Percentiles rank a stretch among this genome's conserved stretches.
phyloP scores from a whole-genome alignment of 2,797 vertebrate genomes.

The Eleutherodactylus coqui region DNA sequence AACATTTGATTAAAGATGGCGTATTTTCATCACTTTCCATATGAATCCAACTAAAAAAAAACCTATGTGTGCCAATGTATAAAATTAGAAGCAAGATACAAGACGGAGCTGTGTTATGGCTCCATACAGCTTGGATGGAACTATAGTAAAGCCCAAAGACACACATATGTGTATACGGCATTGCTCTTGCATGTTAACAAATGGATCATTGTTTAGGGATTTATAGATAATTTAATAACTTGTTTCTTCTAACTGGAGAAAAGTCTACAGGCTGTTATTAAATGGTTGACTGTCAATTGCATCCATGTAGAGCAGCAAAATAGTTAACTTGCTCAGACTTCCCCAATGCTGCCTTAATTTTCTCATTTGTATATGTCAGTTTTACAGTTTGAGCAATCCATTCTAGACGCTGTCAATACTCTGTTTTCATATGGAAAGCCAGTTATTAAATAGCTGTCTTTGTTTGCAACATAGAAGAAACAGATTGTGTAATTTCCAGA shows the following conservation, averaged over 20 bases:
- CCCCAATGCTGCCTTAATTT: constrained; percentile 27
- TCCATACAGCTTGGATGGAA: no score
- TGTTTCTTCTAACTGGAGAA: neutral
- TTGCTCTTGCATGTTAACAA: neutral
- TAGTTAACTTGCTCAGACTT: constrained; percentile 1
- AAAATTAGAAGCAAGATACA: no score
- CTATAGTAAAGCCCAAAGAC: no score
- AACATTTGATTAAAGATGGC: no score
- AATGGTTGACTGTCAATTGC: neutral
- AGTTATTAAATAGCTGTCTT: constrained; percentile 48
- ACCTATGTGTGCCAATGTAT: no score
- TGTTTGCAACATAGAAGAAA: constrained; percentile 46
- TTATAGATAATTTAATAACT: constrained; percentile 14
- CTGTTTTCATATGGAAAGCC: constrained; percentile 13
- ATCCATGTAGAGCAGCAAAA: neutral
- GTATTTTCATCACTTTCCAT: no score
- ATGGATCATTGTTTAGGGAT: neutral
- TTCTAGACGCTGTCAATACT: constrained; percentile 30
- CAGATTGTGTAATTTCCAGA: constrained; percentile 55
- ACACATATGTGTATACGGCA: neutral
- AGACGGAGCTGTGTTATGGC: no score
- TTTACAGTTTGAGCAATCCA: constrained; percentile 24
- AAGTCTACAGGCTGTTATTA: neutral
- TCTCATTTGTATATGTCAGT: constrained; percentile 40
- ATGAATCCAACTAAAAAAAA: no score